Conservation (phyloP, 2,888 invertebrate genomes). For the Orthosia incerta region DNA sequence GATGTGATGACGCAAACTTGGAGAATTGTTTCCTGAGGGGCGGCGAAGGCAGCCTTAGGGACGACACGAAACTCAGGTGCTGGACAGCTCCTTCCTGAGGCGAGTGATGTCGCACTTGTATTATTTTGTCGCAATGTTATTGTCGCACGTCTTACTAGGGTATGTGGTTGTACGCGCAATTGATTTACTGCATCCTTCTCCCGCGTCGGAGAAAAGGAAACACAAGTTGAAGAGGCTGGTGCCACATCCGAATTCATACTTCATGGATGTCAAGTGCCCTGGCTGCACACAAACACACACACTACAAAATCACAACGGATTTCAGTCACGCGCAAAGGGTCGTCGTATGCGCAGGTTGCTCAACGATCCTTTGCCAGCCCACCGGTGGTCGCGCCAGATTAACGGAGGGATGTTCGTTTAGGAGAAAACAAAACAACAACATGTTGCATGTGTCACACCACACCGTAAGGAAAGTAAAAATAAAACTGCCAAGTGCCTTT, state of each 20-base stretch:
- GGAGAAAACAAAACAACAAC: too few relatives aligned
- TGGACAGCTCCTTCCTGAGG: constrained; percentile 85
- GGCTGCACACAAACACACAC: too few relatives aligned
- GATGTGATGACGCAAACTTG: constrained; percentile 79
- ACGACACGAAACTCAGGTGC: constrained; percentile 85
- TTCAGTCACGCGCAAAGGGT: constrained; percentile 99
- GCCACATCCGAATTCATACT: constrained; percentile 99
- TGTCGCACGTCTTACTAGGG: too few relatives aligned
- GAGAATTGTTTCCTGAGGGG: constrained; percentile 80
- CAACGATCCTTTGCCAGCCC: constrained; percentile 99
- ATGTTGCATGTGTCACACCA: too few relatives aligned
- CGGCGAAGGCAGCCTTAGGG: constrained; percentile 92
- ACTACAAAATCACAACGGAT: constrained; percentile 99
- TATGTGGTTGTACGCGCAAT: constrained; percentile 92
- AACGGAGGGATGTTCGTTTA: too few relatives aligned
- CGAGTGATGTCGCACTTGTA: constrained; percentile 81
- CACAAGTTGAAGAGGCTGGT: constrained; percentile 99
- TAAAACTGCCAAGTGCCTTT: constrained; percentile 13
- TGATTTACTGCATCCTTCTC: constrained; percentile 99
- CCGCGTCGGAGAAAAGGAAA: constrained; percentile 98
- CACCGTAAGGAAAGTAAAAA: background rate
- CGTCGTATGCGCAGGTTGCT: constrained; percentile 99
- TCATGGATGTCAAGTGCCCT: constrained; percentile 99
- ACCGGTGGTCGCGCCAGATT: constrained; percentile 99
- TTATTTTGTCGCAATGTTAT: too few relatives aligned